These are phyloP conservation scores for Liopterus haemorrhoidalis DNA, from an alignment of 2,888 invertebrate genomes.

Conservation along the genomic window DNA sequence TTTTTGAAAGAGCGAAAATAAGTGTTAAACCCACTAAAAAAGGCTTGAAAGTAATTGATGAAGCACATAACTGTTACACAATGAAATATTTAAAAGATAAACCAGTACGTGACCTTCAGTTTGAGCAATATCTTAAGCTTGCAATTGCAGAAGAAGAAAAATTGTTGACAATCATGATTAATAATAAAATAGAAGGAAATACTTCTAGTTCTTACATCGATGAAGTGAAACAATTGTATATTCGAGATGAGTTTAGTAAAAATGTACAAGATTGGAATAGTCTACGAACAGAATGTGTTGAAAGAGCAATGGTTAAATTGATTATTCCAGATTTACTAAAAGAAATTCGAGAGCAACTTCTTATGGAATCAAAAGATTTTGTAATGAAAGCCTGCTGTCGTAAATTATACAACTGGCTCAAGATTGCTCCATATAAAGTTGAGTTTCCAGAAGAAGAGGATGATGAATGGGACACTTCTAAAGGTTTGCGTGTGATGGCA, in stretches of 20 bases:
- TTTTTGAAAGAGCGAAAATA: slow-evolving; percentile 82
- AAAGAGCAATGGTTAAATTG: slow-evolving; percentile 78
- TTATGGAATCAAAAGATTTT: slow-evolving; percentile 82
- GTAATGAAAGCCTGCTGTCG: slow-evolving; percentile 78
- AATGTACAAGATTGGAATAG: slow-evolving; percentile 95
- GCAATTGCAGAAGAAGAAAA: slow-evolving; percentile 76
- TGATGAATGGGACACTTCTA: slow-evolving; percentile 82
- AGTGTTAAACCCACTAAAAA: slow-evolving; percentile 78
- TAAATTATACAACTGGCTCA: slow-evolving; percentile 85
- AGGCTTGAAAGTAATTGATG: slow-evolving; percentile 92
- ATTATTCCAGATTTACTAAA: slow-evolving; percentile 84
- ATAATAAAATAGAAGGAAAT: slow-evolving; percentile 72
- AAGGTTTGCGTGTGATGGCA: slow-evolving; percentile 81
- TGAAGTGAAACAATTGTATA: slow-evolving; percentile 81
- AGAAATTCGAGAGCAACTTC: slow-evolving; percentile 72
- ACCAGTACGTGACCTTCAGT: slow-evolving; percentile 79
- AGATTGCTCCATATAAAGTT: slow-evolving; percentile 71
- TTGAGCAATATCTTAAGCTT: slow-evolving; percentile 85
- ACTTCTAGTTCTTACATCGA: slow-evolving; percentile 74
- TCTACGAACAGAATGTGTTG: slow-evolving; percentile 79
- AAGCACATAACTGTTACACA: slow-evolving; percentile 79
- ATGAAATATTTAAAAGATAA: slow-evolving; percentile 90
- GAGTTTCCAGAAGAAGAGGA: slow-evolving; percentile 77
- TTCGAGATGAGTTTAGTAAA: slow-evolving; percentile 89
- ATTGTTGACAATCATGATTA: slow-evolving; percentile 65